These are phyloP conservation scores for Caerostris darwini DNA, from an alignment of 1,140 invertebrate genomes.

Conservation along the genomic window DNA sequence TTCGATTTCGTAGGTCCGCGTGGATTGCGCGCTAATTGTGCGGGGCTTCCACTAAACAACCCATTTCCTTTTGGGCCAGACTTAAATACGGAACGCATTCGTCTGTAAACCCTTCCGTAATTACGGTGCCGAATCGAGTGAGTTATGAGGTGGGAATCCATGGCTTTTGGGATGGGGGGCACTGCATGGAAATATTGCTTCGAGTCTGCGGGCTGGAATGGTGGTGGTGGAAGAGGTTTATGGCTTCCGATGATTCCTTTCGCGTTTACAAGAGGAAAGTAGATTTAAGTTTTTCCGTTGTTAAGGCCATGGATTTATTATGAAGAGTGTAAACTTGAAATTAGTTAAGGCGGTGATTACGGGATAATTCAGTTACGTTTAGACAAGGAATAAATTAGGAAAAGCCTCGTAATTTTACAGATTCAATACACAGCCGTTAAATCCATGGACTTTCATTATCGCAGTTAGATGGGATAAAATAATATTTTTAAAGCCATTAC, in stretches of 20 bases:
- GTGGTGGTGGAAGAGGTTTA: neutral
- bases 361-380: too few species aligned
- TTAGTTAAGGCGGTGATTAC: too few species aligned
- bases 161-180: neutral
- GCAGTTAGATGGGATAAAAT: too few species aligned
- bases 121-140: slow-evolving; percentile 50
- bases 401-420: too few species aligned
- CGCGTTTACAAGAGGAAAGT: neutral
- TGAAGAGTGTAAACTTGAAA: too few species aligned
- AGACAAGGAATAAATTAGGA: too few species aligned
- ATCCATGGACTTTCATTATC: too few species aligned
- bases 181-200: neutral
- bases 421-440: too few species aligned
- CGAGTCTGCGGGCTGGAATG: neutral
- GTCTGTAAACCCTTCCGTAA: slow-evolving; percentile 55
- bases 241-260: neutral
- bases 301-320: too few species aligned
- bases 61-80: neutral
- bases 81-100: neutral
- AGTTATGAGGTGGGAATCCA: slow-evolving; percentile 45
- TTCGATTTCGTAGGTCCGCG: slow-evolving; percentile 22
- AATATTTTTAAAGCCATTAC: too few species aligned
- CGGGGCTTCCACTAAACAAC: neutral
- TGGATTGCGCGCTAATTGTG: slow-evolving; percentile 24
- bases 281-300: neutral